phyloP scores from a whole-genome alignment of 2,888 invertebrate species.

The Volucella bombylans region DNA sequence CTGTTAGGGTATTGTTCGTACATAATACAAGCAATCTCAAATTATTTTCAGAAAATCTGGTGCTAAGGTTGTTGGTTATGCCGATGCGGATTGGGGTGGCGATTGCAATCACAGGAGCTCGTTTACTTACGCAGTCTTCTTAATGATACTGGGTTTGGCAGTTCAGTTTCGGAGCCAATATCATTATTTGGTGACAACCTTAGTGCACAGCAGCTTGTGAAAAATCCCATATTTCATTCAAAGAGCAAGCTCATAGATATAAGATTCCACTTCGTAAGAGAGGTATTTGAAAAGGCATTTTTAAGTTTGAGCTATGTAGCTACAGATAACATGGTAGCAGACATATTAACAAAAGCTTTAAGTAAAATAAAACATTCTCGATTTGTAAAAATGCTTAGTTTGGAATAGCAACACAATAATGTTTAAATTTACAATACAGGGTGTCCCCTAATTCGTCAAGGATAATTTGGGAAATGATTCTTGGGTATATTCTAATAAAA shows the following conservation, averaged over 20 bases:
- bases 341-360: not conserved
- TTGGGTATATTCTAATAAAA: no score
- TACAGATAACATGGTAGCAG: not conserved
- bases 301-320: not conserved
- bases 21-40: not conserved
- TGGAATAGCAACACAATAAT: no score
- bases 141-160: not conserved
- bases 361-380: no score
- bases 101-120: not conserved
- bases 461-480: no score
- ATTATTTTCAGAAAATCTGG: constrained; percentile 4
- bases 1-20: not conserved
- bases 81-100: constrained; percentile 20
- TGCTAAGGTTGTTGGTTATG: not conserved
- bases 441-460: no score
- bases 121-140: not conserved
- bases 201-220: not conserved
- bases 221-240: constrained; percentile 4
- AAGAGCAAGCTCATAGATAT: constrained; percentile 2
- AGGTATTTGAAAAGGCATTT: not conserved
- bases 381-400: no score
- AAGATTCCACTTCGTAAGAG: not conserved
- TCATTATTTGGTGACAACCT: not conserved
- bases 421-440: no score
- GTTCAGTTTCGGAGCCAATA: not conserved